Conservation (phyloP, 2,888 invertebrate genomes). For the Tribolium freemani region DNA sequence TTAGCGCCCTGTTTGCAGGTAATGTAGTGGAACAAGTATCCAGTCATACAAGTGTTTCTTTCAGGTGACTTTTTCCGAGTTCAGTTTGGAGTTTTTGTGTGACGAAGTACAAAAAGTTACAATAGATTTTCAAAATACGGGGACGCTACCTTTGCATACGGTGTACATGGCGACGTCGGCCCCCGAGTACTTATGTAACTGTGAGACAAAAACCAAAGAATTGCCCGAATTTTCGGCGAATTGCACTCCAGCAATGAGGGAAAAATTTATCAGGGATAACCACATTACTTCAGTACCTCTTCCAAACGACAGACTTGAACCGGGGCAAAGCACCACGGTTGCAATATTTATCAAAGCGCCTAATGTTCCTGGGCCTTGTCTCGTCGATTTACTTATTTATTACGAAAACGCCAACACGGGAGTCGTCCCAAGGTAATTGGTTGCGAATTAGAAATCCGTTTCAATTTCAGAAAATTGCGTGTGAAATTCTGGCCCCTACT, state of each 20-base stretch:
- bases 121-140: conserved; percentile 79
- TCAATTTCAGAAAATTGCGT: too few relatives aligned
- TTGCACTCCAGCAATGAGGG: conserved; percentile 56
- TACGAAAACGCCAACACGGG: conserved; percentile 72
- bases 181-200: conserved; percentile 72
- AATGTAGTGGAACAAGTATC: neutral
- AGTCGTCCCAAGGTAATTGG: conserved; percentile 64
- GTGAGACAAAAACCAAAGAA: conserved; percentile 54
- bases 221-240: neutral
- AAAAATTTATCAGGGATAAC: conserved; percentile 65
- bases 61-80: conserved; percentile 80
- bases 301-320: conserved; percentile 69
- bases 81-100: conserved; percentile 77
- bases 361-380: conserved; percentile 74
- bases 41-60: conserved; percentile 45
- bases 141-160: conserved; percentile 75
- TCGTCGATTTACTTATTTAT: conserved; percentile 80
- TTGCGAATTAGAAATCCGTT: too few relatives aligned
- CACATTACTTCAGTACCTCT: conserved; percentile 67
- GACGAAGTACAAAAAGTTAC: conserved; percentile 81
- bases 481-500: too few relatives aligned
- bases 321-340: conserved; percentile 70
- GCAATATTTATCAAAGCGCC: conserved; percentile 81
- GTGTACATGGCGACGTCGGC: conserved; percentile 78
- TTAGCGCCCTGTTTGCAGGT: conserved; percentile 85